Base-by-base conservation (phyloP, 2,113 vertebrate genomes). In the Marcusenius ussheri region DNA sequence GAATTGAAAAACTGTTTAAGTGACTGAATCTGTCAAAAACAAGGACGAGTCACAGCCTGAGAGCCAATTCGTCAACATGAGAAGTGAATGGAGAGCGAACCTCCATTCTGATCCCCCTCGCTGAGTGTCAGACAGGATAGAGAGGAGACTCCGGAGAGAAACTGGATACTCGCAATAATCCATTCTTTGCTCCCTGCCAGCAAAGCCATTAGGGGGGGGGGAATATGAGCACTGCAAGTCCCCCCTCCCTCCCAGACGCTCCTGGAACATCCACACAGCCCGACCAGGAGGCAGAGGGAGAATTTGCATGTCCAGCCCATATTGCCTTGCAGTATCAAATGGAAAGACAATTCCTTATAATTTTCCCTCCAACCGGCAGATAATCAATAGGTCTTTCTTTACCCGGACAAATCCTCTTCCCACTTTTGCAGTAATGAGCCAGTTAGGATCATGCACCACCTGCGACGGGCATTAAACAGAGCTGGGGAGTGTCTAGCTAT, bases 161-260 rank as follows among this genome's bases (percentile, higher is more conserved):
- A 87, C 24, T 87, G 47, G n/a, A 84, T 86, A 50, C 47, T 83
- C 77, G 46, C 1, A 50, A 50, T 50, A 47, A 86, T 87, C 50
- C 50, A 49, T 53, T 39, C 49, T 53, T 31, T 87, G 21, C 50
- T 87, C 50, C 15, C 50, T 87, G 85, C 85, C 85, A 87, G 47
- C 49, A 87, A 87, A 87, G 49, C 85, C 85, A 87, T 87, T 87
- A 87, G 85, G 50, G 50, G 50, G 51, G 51, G 51, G 49, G 85
- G 47, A 21, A 53, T 35, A 53, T 35, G 85, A 31, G 13, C 11
- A 17, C 15, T 21, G 17, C 19, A 53, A 87, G 10, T 50, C 83
- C 8, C 0, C 45, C 83, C 83, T 3, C 2, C 17, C 49, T 35
- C 85, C 85, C 85, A 87, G 85, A 53, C 1, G 85, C 47, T 50